Conservation (phyloP, 2,888 invertebrate species). For the Augiades crinisus region DNA sequence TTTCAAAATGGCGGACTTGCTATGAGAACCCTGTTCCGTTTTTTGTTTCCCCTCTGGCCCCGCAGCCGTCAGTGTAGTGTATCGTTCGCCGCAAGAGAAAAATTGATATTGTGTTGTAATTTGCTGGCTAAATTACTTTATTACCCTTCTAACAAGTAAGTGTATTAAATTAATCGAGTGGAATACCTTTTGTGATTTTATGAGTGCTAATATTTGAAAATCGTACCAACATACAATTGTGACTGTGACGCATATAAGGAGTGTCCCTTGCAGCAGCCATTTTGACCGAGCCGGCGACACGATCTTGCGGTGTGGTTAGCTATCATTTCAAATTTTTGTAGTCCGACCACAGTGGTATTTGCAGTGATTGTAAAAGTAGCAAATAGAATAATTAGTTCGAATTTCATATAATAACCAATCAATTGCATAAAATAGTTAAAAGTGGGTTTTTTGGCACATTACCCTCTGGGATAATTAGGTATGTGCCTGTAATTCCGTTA, state of each 20-base stretch:
- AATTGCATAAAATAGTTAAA: constrained; percentile 26
- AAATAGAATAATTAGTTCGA: constrained; percentile 3
- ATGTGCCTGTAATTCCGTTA: constrained; percentile 12
- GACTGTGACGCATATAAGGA: constrained; percentile 84
- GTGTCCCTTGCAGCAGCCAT: constrained; percentile 82
- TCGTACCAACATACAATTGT: constrained; percentile 54
- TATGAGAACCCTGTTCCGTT: constrained; percentile 80
- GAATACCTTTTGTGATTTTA: constrained; percentile 38
- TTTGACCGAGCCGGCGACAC: constrained; percentile 80
- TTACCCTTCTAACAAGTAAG: constrained; percentile 81
- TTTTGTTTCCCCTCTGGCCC: constrained; percentile 80
- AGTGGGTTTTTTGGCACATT: constrained; percentile 52
- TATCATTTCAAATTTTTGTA: constrained; percentile 50
- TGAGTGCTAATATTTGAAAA: constrained; percentile 52
- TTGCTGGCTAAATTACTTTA: constrained; percentile 79
- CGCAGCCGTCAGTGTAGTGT: constrained; percentile 80
- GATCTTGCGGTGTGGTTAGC: constrained; percentile 72
- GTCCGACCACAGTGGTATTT: constrained; percentile 28
- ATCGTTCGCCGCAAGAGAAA: constrained; percentile 80
- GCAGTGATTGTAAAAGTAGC: neutral
- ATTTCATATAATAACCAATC: neutral
- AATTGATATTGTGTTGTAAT: constrained; percentile 77
- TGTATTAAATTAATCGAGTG: constrained; percentile 61
- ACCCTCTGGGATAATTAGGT: constrained; percentile 33
- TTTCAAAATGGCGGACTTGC: constrained; percentile 60